Conservation (phyloP, 2,113 vertebrate species). For the Astatotilapia flaviijosephi region DNA sequence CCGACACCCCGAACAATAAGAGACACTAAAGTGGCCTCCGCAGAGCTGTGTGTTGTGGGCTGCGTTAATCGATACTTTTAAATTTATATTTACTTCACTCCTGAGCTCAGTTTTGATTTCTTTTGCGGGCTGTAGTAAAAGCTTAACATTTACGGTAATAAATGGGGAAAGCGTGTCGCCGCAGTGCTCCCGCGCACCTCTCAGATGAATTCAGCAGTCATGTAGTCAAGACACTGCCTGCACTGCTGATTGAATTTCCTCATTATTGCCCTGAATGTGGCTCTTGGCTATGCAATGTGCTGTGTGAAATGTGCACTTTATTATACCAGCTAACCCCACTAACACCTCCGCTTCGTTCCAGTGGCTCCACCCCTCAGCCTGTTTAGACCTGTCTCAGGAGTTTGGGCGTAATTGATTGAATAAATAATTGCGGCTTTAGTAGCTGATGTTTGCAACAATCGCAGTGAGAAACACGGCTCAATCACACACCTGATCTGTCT, state of each 20-base stretch:
- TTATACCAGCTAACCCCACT: slow-evolving; percentile 6
- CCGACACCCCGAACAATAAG: background rate
- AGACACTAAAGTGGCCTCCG: background rate
- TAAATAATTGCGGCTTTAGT: slow-evolving; percentile 10
- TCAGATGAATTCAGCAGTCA: slow-evolving; percentile 6
- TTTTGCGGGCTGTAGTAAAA: background rate
- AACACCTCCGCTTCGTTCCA: background rate
- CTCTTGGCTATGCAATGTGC: slow-evolving; percentile 25
- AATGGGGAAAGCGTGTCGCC: background rate
- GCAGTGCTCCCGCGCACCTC: background rate
- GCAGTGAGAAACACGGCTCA: background rate
- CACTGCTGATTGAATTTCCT: slow-evolving; percentile 48
- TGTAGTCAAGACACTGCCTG: slow-evolving; percentile 15
- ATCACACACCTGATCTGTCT: background rate
- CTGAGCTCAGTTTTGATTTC: background rate
- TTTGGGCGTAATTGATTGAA: slow-evolving; percentile 26
- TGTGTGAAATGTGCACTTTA: slow-evolving; percentile 32
- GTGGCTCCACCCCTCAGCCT: slow-evolving; percentile 8
- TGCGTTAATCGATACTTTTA: background rate
- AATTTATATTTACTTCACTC: slow-evolving; percentile 3
- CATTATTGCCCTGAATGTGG: slow-evolving; percentile 42
- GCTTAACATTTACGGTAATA: background rate
- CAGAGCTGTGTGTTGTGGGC: background rate
- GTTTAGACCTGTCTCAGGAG: slow-evolving; percentile 29
- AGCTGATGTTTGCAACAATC: background rate